phyloP scores from a whole-genome alignment of 2,888 invertebrate species.

The Cephus nigrinus region DNA sequence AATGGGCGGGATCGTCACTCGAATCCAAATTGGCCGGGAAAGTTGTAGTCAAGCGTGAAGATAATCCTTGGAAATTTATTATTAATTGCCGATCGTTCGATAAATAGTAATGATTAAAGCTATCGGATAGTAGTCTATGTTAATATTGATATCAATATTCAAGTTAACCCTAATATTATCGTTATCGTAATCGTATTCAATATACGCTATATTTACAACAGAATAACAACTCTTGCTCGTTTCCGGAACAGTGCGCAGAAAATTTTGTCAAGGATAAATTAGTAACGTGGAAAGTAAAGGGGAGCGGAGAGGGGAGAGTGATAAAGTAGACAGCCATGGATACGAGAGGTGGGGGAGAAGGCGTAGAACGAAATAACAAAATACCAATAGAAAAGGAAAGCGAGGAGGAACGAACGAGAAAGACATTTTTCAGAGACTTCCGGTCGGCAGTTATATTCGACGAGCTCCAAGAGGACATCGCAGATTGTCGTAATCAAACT shows the following conservation, averaged over 20 bases:
- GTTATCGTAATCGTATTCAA: constrained; percentile 36
- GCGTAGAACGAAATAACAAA: no score
- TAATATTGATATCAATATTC: constrained; percentile 53
- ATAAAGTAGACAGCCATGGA: no score
- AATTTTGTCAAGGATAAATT: not conserved
- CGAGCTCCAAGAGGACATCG: no score
- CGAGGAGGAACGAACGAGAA: not conserved
- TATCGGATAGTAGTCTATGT: constrained; percentile 58
- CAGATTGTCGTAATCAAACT: no score
- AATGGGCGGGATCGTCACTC: no score
- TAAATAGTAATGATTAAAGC: constrained; percentile 56
- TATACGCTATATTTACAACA: constrained; percentile 62
- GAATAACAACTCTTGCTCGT: constrained; percentile 55
- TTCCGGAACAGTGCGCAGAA: constrained; percentile 25
- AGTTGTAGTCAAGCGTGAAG: not conserved
- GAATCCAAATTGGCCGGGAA: not conserved
- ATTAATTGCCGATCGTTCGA: constrained; percentile 35
- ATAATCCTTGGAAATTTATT: constrained; percentile 22
- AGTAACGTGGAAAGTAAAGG: no score
- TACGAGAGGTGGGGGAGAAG: no score
- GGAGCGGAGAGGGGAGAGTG: no score
- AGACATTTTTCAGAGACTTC: not conserved
- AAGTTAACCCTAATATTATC: constrained; percentile 53
- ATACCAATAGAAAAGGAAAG: no score
- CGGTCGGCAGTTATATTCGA: not conserved